Evolutionary conservation across 2,113 vertebrate species (phyloP).

Genomic region (Mustela lutreola): DNA sequence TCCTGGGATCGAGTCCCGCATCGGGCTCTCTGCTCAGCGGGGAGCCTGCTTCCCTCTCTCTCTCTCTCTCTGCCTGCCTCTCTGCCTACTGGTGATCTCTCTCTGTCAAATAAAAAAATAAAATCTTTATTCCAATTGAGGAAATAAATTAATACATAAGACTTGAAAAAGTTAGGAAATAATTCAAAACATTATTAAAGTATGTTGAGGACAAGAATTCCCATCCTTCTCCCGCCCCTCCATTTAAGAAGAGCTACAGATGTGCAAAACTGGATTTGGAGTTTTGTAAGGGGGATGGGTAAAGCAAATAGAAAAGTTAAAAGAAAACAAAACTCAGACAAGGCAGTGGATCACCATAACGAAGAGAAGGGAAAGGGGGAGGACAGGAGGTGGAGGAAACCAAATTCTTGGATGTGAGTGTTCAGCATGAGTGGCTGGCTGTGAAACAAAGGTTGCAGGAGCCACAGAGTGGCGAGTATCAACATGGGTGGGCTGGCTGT

Average conservation of each 20-base stretch:
- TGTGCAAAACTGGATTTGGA: neutral
- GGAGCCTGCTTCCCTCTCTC: too few species aligned
- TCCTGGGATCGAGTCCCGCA: too few species aligned
- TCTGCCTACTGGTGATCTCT: too few species aligned
- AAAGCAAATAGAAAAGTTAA: neutral
- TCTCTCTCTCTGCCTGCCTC: too few species aligned
- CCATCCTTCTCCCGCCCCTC: neutral
- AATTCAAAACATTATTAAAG: neutral
- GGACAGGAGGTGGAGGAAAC: neutral
- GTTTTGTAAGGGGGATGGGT: neutral
- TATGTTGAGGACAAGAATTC: neutral
- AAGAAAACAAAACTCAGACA: neutral
- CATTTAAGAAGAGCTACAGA: neutral
- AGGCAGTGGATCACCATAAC: neutral
- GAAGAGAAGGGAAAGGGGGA: neutral
- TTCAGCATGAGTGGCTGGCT: neutral
- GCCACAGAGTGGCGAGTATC: neutral
- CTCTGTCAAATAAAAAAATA: too few species aligned
- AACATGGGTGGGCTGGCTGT: neutral
- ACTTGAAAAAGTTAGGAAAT: slow-evolving; percentile 22
- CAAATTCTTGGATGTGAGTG: neutral
- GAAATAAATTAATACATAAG: neutral
- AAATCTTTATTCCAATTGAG: neutral
- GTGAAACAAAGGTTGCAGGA: neutral
- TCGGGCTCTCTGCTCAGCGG: too few species aligned